These are phyloP conservation scores for Morpho achilles DNA, from an alignment of 2,888 invertebrate genomes.

Conservation along the genomic window DNA sequence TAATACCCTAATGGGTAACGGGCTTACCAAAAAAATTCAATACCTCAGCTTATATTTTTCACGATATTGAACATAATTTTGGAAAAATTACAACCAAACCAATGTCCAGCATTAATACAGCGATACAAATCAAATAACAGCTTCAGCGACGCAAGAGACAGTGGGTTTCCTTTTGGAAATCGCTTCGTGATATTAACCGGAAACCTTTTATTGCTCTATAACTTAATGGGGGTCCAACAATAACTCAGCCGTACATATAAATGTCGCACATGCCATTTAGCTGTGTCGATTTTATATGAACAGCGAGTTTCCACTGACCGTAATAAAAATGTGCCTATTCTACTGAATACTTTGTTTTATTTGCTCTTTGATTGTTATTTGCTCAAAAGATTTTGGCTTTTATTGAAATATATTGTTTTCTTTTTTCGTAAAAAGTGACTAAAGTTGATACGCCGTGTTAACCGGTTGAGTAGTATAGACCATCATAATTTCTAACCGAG, in stretches of 20 bases:
- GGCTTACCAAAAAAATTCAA: too few relatives aligned
- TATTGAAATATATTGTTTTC: too few relatives aligned
- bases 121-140: constrained; percentile 19
- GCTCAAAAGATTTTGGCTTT: background rate
- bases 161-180: constrained; percentile 40
- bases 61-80: too few relatives aligned
- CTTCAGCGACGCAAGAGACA: constrained; percentile 19
- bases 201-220: constrained; percentile 63
- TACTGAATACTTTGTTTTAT: constrained; percentile 4
- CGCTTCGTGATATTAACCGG: constrained; percentile 56
- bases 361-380: background rate
- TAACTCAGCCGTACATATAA: constrained; percentile 51
- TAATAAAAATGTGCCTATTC: constrained; percentile 16
- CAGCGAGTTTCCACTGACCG: constrained; percentile 19
- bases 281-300: constrained; percentile 34
- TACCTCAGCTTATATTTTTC: too few relatives aligned
- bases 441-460: too few relatives aligned
- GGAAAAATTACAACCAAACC: background rate
- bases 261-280: constrained; percentile 43
- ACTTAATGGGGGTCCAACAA: constrained; percentile 53
- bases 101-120: background rate
- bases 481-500: too few relatives aligned
- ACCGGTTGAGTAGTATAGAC: too few relatives aligned
- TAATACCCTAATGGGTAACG: too few relatives aligned
- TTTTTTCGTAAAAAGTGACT: too few relatives aligned